These are phyloP conservation scores for Adoxophyes honmai DNA, from an alignment of 1,140 invertebrate species.

Conservation along the genomic window DNA sequence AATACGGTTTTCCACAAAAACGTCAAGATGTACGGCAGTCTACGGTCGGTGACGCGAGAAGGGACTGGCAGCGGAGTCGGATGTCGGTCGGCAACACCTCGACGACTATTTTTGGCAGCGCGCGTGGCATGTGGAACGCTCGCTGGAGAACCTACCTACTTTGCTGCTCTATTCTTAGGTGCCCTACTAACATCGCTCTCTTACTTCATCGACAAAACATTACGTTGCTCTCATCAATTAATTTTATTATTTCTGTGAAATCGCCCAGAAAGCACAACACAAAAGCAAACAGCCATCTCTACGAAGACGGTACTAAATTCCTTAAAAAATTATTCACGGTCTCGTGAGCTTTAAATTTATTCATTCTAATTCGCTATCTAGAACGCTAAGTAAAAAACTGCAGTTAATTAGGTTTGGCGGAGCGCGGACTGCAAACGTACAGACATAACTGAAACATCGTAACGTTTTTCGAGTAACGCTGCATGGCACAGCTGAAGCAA, in stretches of 20 bases:
- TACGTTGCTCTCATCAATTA: neutral
- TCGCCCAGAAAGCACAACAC: no score
- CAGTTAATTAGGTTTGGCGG: slow-evolving; percentile 41
- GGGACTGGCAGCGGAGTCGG: slow-evolving; percentile 31
- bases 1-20: no score
- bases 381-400: slow-evolving; percentile 32
- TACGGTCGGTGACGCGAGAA: no score
- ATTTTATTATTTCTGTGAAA: no score
- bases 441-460: slow-evolving; percentile 23
- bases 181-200: slow-evolving; percentile 55
- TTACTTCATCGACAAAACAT: slow-evolving; percentile 43
- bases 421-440: slow-evolving; percentile 26
- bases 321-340: slow-evolving; percentile 36
- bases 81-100: slow-evolving; percentile 42
- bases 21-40: no score
- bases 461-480: slow-evolving; percentile 28
- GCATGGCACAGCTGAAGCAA: slow-evolving; percentile 21
- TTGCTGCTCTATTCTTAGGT: slow-evolving; percentile 56
- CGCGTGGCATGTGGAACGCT: slow-evolving; percentile 63
- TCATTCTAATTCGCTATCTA: slow-evolving; percentile 32
- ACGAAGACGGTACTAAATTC: slow-evolving; percentile 23
- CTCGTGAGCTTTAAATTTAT: slow-evolving; percentile 44
- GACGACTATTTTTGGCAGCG: slow-evolving; percentile 63
- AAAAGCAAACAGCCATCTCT: neutral
- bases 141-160: slow-evolving; percentile 66